Base-by-base conservation (phyloP, 2,797 vertebrate species). In the Poeciliopsis turneri region DNA sequence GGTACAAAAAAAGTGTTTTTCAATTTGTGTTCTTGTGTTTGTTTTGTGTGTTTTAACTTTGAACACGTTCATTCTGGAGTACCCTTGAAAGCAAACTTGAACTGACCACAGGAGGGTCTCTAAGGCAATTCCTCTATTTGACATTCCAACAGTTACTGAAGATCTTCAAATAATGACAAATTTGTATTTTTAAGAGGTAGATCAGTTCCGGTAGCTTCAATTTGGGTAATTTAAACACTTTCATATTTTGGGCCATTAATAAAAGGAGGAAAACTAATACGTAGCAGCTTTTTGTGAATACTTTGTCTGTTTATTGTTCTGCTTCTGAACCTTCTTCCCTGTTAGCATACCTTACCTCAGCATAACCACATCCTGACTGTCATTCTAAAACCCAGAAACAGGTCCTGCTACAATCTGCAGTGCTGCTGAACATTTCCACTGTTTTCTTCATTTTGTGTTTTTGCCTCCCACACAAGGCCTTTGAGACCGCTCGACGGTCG, bases 381-480 rank as follows among this genome's bases (percentile, higher is more conserved):
- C 39, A 39, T 41, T 68, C 33, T 68, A 33, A 41, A 69, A 43
- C 39, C n/a, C 39, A 69, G 64, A 68, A 69, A 74, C 78, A 5
- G 10, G 55, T 73, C 64, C 83, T 82, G 73, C 82, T 82, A 78
- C 69, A 43, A 41, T 46, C 79, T 47, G 69, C 72, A 39, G 74
- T 66, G 72, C 59, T 78, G 73, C 61, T 69, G 64, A 86, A 74
- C 6, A 6, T 83, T 69, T 81, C 77, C 25, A 72, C 64, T 78
- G 84, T 89, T 91, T 88, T 80, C 84, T 84, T 82, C 75, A 82
- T 87, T 86, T 80, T 45, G 71, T 68, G 78, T 57, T 18, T 77
- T 83, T 84, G 82, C 85, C 85, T 88, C 86, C 85, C 72, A 79
- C 88, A 77, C 71, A 8, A 86, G 83, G 80, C 91, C 85, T 88